phyloP scores from a whole-genome alignment of 2,113 vertebrate species.

The Felis catus region F.catus_Fca126_mat1.0 CM031420.1:26996001-26996500 shows the following conservation, averaged over 20 bases:
- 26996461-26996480: neutral
- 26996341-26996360: neutral
- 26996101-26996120: rapidly evolving
- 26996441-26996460: neutral
- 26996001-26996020: neutral
- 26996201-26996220: neutral
- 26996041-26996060: neutral
- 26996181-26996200: neutral
- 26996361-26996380: neutral
- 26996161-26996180: neutral
- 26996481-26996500: neutral
- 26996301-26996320: neutral
- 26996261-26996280: no score
- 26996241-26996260: neutral
- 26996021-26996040: neutral
- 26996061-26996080: neutral
- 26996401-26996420: neutral
- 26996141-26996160: neutral
- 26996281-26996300: neutral
- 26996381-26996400: neutral
- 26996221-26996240: neutral
- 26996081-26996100: neutral
- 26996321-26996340: neutral
- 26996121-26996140: neutral
- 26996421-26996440: neutral